Percentiles rank a stretch among this genome's conserved stretches.
Conservation (phyloP, 2,113 vertebrate species). For the Corvus hawaiiensis region DNA sequence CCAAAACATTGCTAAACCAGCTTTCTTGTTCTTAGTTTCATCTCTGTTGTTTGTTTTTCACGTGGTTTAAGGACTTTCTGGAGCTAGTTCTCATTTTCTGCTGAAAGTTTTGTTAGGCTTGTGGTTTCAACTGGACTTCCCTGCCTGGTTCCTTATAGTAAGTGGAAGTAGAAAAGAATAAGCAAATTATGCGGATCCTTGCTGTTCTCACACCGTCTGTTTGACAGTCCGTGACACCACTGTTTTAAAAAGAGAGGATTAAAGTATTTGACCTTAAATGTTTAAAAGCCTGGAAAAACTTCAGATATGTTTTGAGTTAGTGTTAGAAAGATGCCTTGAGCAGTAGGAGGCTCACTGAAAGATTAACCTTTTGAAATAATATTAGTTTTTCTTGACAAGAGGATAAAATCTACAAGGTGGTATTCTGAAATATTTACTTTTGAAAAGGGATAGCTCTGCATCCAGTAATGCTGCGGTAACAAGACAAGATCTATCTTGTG, state of each 20-base stretch:
- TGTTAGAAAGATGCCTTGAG: not conserved
- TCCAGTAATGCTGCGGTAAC: not conserved
- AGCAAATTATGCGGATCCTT: not conserved
- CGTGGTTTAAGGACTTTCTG: not conserved
- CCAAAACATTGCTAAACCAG: not conserved
- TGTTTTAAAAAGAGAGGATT: not conserved
- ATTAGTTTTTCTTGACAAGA: not conserved
- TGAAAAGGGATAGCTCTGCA: not conserved
- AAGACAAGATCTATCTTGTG: not conserved
- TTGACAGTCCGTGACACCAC: rapidly evolving
- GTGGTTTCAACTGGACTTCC: not conserved
- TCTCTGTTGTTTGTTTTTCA: not conserved
- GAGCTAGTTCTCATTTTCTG: not conserved
- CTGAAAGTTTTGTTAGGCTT: not conserved
- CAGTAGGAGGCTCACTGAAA: not conserved
- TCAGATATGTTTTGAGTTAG: not conserved
- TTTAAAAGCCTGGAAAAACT: not conserved
- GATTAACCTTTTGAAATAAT: conserved; percentile 7
- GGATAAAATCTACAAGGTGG: not conserved
- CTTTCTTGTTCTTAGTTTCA: not conserved
- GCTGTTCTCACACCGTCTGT: not conserved
- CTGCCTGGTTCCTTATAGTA: not conserved
- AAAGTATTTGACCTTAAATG: not conserved
- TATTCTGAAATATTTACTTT: not conserved
- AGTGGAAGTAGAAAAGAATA: not conserved